These are phyloP conservation scores for Nomada lathburiana DNA, from an alignment of 2,888 invertebrate species.

Conservation along the genomic window DNA sequence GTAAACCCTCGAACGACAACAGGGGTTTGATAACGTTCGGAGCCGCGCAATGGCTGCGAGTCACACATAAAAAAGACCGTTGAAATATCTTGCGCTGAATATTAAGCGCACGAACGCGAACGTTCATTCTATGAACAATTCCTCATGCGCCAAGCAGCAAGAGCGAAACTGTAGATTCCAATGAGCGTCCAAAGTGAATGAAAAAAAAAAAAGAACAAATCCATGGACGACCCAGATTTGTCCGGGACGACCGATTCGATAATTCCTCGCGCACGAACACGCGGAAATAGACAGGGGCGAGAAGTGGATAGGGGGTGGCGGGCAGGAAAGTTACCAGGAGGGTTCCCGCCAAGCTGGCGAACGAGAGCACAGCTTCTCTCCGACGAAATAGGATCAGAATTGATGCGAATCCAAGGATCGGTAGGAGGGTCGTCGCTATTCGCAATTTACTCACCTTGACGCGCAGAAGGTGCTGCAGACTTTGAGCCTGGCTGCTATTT, in stretches of 20 bases:
- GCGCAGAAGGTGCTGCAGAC: constrained; percentile 82
- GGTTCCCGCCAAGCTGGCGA: background rate
- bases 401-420: constrained; percentile 49
- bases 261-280: constrained; percentile 16
- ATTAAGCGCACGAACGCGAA: too few species aligned
- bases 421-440: constrained; percentile 35
- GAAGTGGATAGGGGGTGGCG: constrained; percentile 19
- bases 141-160: background rate
- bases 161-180: background rate
- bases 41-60: background rate
- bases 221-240: background rate
- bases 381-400: constrained; percentile 57
- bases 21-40: background rate
- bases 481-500: constrained; percentile 86
- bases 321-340: constrained; percentile 15
- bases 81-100: too few species aligned
- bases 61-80: too few species aligned
- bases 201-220: background rate
- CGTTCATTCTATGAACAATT: background rate
- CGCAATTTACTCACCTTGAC: constrained; percentile 84
- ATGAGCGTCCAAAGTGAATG: background rate
- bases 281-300: background rate
- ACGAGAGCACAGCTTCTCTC: background rate
- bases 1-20: background rate
- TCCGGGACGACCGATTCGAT: constrained; percentile 28